Evolutionary conservation across 2,113 vertebrate species (phyloP), one percentile per base, ranked within the genome.

Genomic region (Brienomyrus brachyistius): DNA sequence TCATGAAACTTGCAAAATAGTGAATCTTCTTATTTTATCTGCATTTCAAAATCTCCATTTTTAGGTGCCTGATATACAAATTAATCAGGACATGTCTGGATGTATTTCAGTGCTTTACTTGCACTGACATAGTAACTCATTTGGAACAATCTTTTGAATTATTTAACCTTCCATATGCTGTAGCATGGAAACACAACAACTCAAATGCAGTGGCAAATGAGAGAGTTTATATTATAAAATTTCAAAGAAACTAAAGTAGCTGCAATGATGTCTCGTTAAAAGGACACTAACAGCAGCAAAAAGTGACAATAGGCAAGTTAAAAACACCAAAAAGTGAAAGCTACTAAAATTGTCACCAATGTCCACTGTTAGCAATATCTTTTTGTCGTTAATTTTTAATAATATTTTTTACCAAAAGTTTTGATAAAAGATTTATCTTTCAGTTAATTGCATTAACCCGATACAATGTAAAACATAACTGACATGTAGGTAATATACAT

Each of bases 241-340:
- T n/a, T 70, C 88, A 88, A 91, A 74, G 91, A 91, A 40, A 89
- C 59, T 84, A 90, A 91, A 92, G 90, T 89, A 82, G 40, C 88
- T 80, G 84, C 89, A 80, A 83, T 88, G 88, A 90, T 85, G 88
- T 89, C 90, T 23, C 51, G 43, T 59, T 51, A 50, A 86, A 83
- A 86, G 10, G 27, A 9, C 66, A 70, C 31, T 27, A 31, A 11
- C n/a, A 5, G 4, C 27, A 74, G 27, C 66, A 74, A 31, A 9
- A 74, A 35, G 66, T 74, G 27, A 74, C 27, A 74, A 5, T 74
- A 35, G 27, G n/a, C 66, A 35, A 35, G 66, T 74, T 35, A 31
- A 74, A 74, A 74, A 35, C 11, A 74, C 66, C 31, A 74, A 74
- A 35, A 74, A 74, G 15, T 40, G 1, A 17, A 19, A 31, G 40